Evolutionary conservation across 2,797 vertebrate genomes (phyloP).

Genomic region (Sebastolobus alascanus): DNA sequence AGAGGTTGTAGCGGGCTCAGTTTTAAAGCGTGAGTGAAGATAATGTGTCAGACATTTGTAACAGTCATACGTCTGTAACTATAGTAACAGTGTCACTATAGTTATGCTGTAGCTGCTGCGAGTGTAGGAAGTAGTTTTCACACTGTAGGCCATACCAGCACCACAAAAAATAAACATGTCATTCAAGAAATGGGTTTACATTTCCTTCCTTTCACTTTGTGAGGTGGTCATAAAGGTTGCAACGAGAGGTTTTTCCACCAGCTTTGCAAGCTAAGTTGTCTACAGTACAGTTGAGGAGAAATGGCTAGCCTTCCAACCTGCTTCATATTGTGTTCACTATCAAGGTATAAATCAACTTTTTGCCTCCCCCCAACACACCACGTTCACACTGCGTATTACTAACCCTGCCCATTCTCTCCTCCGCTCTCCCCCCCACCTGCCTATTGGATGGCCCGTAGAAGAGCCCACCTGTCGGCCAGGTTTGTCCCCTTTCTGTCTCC

Average conservation of each 20-base stretch:
- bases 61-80: too few relatives aligned
- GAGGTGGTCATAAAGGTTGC: not conserved
- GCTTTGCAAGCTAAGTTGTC: not conserved
- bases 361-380: conserved; percentile 29
- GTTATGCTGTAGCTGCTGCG: conserved; percentile 5
- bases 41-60: too few relatives aligned
- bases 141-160: not conserved
- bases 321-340: conserved; percentile 40
- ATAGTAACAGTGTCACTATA: not conserved
- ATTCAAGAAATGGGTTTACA: not conserved
- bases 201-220: not conserved
- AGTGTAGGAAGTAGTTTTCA: not conserved
- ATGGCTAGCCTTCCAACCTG: not conserved
- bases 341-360: conserved; percentile 10
- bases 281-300: not conserved
- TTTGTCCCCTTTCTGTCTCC: conserved; percentile 88
- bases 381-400: conserved; percentile 71
- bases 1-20: too few relatives aligned
- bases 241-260: not conserved
- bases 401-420: conserved; percentile 83
- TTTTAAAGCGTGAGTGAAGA: too few relatives aligned
- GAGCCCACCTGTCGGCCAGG: conserved; percentile 88
- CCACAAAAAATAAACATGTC: not conserved
- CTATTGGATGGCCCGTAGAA: conserved; percentile 85
- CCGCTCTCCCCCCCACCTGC: conserved; percentile 85